Conservation (phyloP, 2,797 vertebrate species). For the Coccyzus lansbergi region DNA sequence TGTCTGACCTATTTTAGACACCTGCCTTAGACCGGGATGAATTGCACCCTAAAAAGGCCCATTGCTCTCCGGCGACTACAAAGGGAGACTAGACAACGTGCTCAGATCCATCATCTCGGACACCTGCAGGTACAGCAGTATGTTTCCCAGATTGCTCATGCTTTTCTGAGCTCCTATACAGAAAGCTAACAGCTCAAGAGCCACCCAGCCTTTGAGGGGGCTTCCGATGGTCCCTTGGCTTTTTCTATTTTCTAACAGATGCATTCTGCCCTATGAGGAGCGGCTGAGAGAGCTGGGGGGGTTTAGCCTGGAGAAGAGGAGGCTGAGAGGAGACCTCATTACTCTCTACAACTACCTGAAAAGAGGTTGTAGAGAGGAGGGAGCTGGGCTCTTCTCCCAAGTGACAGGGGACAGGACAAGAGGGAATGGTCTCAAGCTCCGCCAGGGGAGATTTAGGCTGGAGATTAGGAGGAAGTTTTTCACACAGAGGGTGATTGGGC, state of each 20-base stretch:
- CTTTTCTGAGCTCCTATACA: neutral
- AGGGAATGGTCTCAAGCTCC: no score
- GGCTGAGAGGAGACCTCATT: no score
- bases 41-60: constrained; percentile 26
- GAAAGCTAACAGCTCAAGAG: neutral
- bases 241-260: neutral
- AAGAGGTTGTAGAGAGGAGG: no score
- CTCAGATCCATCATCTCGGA: constrained; percentile 10
- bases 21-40: constrained; percentile 16
- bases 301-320: no score
- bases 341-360: no score
- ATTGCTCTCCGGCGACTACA: neutral
- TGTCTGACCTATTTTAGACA: constrained; percentile 28
- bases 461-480: no score
- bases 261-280: no score
- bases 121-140: neutral
- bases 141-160: neutral
- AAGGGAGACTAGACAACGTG: neutral
- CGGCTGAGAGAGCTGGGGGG: no score
- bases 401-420: no score
- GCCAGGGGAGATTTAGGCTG: no score
- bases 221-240: neutral
- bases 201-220: neutral
- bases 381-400: no score
- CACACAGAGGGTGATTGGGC: no score